These are phyloP conservation scores for Polylopha cassiicola DNA, from an alignment of 2,888 invertebrate genomes.

Conservation along the genomic window DNA sequence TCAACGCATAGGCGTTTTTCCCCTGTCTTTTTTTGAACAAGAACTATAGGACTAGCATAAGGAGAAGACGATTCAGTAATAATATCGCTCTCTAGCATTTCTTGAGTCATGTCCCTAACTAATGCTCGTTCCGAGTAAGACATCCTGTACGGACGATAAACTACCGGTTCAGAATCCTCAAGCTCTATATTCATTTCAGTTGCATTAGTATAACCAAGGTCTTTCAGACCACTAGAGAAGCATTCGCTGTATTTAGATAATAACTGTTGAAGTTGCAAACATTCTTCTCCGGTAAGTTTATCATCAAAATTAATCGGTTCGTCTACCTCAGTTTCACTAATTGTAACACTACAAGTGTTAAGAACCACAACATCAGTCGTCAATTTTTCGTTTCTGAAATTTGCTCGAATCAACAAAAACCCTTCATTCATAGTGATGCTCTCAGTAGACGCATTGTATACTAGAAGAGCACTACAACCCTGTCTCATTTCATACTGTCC, in stretches of 20 bases:
- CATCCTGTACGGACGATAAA: slow-evolving; percentile 27
- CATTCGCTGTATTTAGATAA: slow-evolving; percentile 15
- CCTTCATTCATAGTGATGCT: neutral
- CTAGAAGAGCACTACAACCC: neutral
- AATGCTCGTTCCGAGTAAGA: slow-evolving; percentile 21
- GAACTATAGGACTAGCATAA: slow-evolving; percentile 30
- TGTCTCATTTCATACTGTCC: slow-evolving; percentile 1
- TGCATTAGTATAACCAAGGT: slow-evolving; percentile 22
- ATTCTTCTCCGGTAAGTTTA: slow-evolving; percentile 6
- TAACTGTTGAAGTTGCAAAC: slow-evolving; percentile 1
- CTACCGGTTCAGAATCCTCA: slow-evolving; percentile 21
- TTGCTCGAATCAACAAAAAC: neutral
- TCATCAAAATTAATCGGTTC: slow-evolving; percentile 4
- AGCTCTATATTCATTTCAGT: slow-evolving; percentile 26
- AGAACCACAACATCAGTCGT: neutral
- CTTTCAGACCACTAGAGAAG: slow-evolving; percentile 22
- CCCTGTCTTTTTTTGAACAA: slow-evolving; percentile 29
- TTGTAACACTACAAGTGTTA: neutral
- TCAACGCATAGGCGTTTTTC: slow-evolving; percentile 23
- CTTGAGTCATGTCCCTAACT: slow-evolving; percentile 25
- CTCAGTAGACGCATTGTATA: neutral
- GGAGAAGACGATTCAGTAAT: slow-evolving; percentile 26
- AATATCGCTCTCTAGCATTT: slow-evolving; percentile 24
- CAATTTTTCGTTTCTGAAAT: neutral
- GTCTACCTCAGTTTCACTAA: neutral